These are phyloP conservation scores for Falco punctatus DNA, from an alignment of 2,113 vertebrate genomes.

Conservation along the genomic window DNA sequence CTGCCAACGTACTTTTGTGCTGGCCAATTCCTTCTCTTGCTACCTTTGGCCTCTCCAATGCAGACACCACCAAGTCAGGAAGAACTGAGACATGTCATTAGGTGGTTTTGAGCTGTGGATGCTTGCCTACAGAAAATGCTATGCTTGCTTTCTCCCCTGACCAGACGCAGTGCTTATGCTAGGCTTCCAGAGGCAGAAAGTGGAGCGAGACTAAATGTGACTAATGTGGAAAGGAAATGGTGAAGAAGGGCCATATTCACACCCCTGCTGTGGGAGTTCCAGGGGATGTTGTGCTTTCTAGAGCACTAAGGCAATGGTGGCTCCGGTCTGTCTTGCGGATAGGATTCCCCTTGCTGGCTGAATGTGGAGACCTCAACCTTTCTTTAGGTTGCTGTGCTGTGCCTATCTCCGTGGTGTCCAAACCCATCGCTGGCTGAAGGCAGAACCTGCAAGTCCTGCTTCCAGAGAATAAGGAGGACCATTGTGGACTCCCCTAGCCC, in stretches of 20 bases:
- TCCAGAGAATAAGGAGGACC: background rate
- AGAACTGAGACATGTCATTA: conserved; percentile 35
- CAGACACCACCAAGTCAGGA: conserved; percentile 43
- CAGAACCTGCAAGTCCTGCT: background rate
- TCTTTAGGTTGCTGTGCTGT: background rate
- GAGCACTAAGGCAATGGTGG: background rate
- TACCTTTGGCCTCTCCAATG: background rate
- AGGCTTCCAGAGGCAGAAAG: background rate
- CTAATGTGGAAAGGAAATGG: conserved; percentile 4
- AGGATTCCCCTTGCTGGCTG: background rate
- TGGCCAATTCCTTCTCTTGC: conserved; percentile 28
- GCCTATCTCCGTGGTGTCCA: background rate
- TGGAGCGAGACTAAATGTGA: background rate
- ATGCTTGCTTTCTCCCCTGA: conserved; percentile 41
- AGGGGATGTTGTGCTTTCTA: background rate
- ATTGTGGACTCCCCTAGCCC: background rate
- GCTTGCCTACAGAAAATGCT: conserved; percentile 48
- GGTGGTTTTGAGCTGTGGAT: conserved; percentile 60
- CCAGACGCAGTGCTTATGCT: background rate
- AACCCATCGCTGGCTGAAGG: background rate
- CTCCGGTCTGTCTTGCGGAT: background rate
- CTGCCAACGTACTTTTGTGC: conserved; percentile 48
- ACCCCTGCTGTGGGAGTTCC: background rate
- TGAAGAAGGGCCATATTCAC: background rate
- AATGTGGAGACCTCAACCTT: background rate